Evolutionary conservation across 2,888 invertebrate genomes (phyloP).

Genomic region (Laothoe populi): DNA sequence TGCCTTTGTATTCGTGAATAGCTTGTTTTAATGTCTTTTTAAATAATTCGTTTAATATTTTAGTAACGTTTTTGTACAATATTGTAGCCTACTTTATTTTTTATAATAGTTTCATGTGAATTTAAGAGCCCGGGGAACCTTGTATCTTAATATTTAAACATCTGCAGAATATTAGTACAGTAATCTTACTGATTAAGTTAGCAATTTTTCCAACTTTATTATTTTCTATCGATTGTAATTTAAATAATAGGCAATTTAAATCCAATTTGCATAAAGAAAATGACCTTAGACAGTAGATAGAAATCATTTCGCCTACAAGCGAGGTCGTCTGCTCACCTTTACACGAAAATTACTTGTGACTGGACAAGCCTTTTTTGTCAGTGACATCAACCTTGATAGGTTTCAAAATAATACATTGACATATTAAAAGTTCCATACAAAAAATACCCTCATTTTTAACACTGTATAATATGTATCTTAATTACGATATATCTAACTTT

Average conservation of each 20-base stretch:
- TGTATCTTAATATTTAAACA: not conserved
- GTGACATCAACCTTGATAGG: not conserved
- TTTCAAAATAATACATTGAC: too few species aligned
- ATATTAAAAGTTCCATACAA: too few species aligned
- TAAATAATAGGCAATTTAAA: not conserved
- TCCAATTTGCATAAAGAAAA: not conserved
- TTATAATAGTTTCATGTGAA: not conserved
- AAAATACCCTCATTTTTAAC: too few species aligned
- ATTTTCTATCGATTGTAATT: too few species aligned
- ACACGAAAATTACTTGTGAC: not conserved
- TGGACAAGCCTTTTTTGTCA: not conserved
- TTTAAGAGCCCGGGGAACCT: not conserved
- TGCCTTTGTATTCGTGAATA: slow-evolving; percentile 31
- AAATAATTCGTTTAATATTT: slow-evolving; percentile 19
- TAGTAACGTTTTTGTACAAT: not conserved
- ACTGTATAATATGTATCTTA: too few species aligned
- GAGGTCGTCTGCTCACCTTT: slow-evolving; percentile 11
- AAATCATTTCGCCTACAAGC: not conserved
- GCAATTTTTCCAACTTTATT: too few species aligned
- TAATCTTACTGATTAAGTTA: not conserved
- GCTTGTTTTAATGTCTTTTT: slow-evolving; percentile 26
- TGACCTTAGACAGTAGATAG: not conserved
- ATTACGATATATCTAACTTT: too few species aligned
- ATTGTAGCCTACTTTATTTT: not conserved
- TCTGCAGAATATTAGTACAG: not conserved